phyloP scores from a whole-genome alignment of 2,888 invertebrate genomes.

The Hirtodrosophila histrioides region DNA sequence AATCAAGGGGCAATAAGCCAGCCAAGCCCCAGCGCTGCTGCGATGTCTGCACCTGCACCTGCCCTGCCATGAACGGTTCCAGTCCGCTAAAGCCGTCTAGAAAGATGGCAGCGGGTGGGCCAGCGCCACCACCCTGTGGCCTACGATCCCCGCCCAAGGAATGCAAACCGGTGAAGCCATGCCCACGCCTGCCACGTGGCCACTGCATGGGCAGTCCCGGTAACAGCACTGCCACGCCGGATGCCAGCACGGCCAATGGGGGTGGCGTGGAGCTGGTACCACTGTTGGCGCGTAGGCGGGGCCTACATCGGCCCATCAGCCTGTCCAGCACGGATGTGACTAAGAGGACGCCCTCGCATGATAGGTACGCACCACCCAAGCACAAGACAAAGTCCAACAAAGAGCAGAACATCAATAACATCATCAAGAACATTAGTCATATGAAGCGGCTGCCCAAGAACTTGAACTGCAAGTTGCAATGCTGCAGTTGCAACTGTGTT shows the following conservation, averaged over 20 bases:
- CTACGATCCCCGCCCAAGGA: slow-evolving; percentile 42
- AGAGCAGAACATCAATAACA: slow-evolving; percentile 68
- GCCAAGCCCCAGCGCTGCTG: slow-evolving; percentile 79
- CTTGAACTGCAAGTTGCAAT: slow-evolving; percentile 69
- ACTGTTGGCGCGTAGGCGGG: slow-evolving; percentile 88
- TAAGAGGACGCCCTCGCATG: slow-evolving; percentile 83
- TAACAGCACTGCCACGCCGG: slow-evolving; percentile 31
- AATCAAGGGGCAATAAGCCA: slow-evolving; percentile 71
- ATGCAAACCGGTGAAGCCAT: slow-evolving; percentile 65
- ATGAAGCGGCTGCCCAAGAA: slow-evolving; percentile 70
- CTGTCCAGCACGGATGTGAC: slow-evolving; percentile 86
- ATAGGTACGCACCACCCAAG: slow-evolving; percentile 84
- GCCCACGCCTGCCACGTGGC: slow-evolving; percentile 71
- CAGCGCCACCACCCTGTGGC: slow-evolving; percentile 22
- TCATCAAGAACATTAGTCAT: slow-evolving; percentile 72
- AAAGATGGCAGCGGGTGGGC: slow-evolving; percentile 15
- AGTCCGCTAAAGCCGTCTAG: slow-evolving; percentile 62
- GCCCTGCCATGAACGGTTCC: slow-evolving; percentile 68
- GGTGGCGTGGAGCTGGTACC: slow-evolving; percentile 91
- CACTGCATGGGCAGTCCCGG: slow-evolving; percentile 48
- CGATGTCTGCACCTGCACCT: slow-evolving; percentile 82
- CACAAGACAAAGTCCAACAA: slow-evolving; percentile 68
- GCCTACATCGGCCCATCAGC: slow-evolving; percentile 85
- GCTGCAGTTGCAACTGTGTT: slow-evolving; percentile 66
- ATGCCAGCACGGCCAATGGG: slow-evolving; percentile 58